A percentile compares a stretch with the other conserved stretches of the same genome.
Conservation (phyloP, 92 coral and sea anemone species). For the Chrysogorgia sp. region DNA sequence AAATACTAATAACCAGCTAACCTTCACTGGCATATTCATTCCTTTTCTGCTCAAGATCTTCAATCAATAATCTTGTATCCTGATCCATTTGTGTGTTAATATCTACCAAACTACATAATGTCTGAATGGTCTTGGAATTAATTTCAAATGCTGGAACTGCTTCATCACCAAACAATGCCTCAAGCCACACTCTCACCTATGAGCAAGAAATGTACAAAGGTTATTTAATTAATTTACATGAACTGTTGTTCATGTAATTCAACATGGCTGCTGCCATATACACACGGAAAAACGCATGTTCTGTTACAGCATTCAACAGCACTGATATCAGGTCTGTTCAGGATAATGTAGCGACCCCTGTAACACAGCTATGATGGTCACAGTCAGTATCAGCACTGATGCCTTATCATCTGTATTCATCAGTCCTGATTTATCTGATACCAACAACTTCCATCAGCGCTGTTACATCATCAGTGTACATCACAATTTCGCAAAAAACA, state of each 20-base stretch:
- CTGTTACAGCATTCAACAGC: too few relatives aligned
- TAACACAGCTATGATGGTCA: conserved; percentile 1
- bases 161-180: conserved; percentile 70
- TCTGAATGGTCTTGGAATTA: conserved; percentile 67
- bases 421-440: too few relatives aligned
- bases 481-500: too few relatives aligned
- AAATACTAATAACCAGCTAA: too few relatives aligned
- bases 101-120: conserved; percentile 66
- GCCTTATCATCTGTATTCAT: too few relatives aligned
- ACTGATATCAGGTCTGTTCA: too few relatives aligned
- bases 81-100: conserved; percentile 70
- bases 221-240: too few relatives aligned
- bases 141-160: conserved; percentile 80
- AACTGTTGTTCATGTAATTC: neutral
- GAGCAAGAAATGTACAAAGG: neutral
- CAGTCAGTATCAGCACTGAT: too few relatives aligned
- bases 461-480: too few relatives aligned
- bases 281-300: too few relatives aligned
- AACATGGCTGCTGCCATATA: neutral
- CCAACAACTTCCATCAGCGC: too few relatives aligned
- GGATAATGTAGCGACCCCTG: too few relatives aligned
- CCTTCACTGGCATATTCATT: conserved; percentile 84
- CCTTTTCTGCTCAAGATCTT: conserved; percentile 74
- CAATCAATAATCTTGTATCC: conserved; percentile 64
- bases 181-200: conserved; percentile 84